Evolutionary conservation across 2,113 vertebrate species (phyloP), one percentile per base, ranked within the genome.

Genomic region (Thamnophis sirtalis): DNA sequence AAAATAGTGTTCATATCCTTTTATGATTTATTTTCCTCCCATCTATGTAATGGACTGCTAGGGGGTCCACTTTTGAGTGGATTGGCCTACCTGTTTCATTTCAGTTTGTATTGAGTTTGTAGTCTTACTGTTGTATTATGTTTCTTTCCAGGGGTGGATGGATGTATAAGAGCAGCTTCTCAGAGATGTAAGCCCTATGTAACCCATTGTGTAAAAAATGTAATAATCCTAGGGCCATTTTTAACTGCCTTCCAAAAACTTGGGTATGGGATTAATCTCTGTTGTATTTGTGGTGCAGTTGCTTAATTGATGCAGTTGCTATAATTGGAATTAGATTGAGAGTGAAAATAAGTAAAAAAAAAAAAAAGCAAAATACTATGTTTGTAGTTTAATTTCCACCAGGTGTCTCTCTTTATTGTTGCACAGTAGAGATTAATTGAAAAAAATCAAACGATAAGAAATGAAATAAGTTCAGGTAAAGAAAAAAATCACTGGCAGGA

Each of bases 391-490:
- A 85, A 80, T 87, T 92, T 92, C 55, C 55, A 86, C 19, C 26
- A 86, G 43, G 56, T 38, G n/a, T 49, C 38, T 87, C 60, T 73
- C 56, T 90, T 90, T 90, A 56, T 68, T 11, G 80, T 90, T 93
- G 53, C 51, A 50, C 9, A 84, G 10, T 33, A 87, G 89, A 93
- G 89, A 93, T 90, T 87, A 90, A 93, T 87, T 93, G 63, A 53
- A 33, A 90, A 90, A 90, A 92, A 60, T 90, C 89, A 90, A 43
- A 90, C 38, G 63, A 87, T 58, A 54, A 89, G 60, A 93, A 53
- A 86, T 87, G 90, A 93, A 93, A 93, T 80, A 80, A 90, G 51
- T 87, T 90, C 38, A 58, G 89, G 85, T 87, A 21, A 56, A 87
- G 86, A 93, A 90, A 55, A 55, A 55, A 84, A 49, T 10, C 26